These are phyloP conservation scores for Drosophila algonquin DNA, from an alignment of 2,888 invertebrate genomes.

Conservation along the genomic window DNA sequence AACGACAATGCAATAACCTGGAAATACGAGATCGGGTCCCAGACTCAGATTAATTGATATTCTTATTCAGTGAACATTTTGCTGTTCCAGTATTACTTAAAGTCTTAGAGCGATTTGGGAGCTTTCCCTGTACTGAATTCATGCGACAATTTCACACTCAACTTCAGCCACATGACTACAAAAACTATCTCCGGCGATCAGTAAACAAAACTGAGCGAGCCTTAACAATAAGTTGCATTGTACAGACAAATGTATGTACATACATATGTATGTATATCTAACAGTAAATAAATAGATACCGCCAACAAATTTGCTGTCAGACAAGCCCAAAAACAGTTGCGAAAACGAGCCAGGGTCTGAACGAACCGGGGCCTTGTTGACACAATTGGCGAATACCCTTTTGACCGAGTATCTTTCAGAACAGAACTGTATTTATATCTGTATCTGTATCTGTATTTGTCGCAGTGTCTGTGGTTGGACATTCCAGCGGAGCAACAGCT, in stretches of 20 bases:
- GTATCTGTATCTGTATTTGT: constrained; percentile 36
- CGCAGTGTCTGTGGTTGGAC: constrained; percentile 43
- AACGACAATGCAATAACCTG: not conserved
- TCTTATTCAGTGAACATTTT: not conserved
- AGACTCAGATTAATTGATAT: not conserved
- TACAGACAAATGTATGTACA: constrained; percentile 8
- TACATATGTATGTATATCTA: constrained; percentile 19
- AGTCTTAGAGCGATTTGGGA: not conserved
- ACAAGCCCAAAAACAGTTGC: constrained; percentile 66
- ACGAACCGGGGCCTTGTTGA: constrained; percentile 57
- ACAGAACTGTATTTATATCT: constrained; percentile 43
- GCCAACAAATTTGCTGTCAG: not conserved
- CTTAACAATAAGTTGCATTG: constrained; percentile 3
- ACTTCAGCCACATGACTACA: constrained; percentile 4
- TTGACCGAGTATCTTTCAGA: constrained; percentile 44
- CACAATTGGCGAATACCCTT: constrained; percentile 75
- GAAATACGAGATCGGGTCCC: not conserved
- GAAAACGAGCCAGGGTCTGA: constrained; percentile 29
- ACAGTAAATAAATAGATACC: constrained; percentile 11
- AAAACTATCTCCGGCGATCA: constrained; percentile 27
- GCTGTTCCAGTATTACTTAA: not conserved
- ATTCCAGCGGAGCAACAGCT: constrained; percentile 77
- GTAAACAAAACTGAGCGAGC: constrained; percentile 22
- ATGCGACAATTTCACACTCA: not conserved
- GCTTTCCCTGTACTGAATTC: not conserved